phyloP scores from a whole-genome alignment of 2,888 invertebrate species.

The Azorinus chamasolen region DNA sequence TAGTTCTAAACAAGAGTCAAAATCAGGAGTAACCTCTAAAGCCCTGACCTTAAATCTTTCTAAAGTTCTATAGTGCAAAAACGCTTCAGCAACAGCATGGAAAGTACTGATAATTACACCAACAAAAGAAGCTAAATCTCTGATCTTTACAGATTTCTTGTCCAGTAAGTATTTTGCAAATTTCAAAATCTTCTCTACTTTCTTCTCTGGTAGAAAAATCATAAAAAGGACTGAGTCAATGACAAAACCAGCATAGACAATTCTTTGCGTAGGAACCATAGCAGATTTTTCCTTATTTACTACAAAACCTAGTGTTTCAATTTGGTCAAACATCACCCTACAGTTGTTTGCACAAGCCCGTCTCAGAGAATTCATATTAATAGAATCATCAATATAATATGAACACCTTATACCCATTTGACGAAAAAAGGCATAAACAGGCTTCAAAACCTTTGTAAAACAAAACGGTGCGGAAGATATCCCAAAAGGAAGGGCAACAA shows the following conservation, averaged over 20 bases:
- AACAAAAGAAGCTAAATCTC: not conserved
- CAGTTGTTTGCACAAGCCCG: constrained; percentile 10
- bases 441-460: constrained; percentile 48
- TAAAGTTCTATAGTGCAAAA: too few species aligned
- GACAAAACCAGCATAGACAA: constrained; percentile 20
- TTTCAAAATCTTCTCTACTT: not conserved
- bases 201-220: constrained; percentile 3
- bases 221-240: constrained; percentile 18
- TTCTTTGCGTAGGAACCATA: constrained; percentile 13
- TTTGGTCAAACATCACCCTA: constrained; percentile 2
- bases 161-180: not conserved
- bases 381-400: constrained; percentile 44
- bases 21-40: too few species aligned
- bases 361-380: too few species aligned
- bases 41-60: too few species aligned
- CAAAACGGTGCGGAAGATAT: constrained; percentile 36
- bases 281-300: constrained; percentile 30
- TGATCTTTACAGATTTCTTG: not conserved
- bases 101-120: not conserved
- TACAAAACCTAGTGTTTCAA: constrained; percentile 13
- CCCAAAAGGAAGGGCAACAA: constrained; percentile 41
- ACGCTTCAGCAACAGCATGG: too few species aligned
- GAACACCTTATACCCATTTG: constrained; percentile 30
- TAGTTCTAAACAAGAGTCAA: too few species aligned
- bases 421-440: constrained; percentile 35